Percentiles rank a stretch among this genome's conserved stretches.
Evolutionary conservation across 2,113 vertebrate genomes (phyloP).

Genomic region (Lepus timidus): DNA sequence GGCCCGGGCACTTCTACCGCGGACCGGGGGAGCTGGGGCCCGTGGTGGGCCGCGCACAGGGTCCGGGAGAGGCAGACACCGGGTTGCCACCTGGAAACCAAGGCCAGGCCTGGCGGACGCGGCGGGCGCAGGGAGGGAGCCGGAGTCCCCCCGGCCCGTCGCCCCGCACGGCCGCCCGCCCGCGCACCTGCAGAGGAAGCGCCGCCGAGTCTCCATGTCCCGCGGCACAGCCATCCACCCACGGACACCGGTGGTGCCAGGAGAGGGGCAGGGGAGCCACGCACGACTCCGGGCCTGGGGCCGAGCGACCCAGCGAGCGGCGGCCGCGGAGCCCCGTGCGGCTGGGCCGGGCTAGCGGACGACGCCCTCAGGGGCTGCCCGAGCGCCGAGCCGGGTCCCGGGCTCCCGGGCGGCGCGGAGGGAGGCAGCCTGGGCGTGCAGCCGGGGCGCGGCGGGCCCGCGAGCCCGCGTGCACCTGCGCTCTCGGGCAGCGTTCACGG

Average conservation of each 20-base stretch:
- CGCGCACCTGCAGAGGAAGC: too few relatives aligned
- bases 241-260: not conserved
- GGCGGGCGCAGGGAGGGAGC: not conserved
- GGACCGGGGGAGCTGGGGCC: too few relatives aligned
- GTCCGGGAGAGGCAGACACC: too few relatives aligned
- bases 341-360: not conserved
- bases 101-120: not conserved
- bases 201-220: too few relatives aligned
- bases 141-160: not conserved
- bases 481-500: not conserved
- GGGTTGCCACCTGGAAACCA: not conserved
- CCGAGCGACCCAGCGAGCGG: not conserved
- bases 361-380: not conserved
- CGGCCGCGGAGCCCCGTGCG: too few relatives aligned
- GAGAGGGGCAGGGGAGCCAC: not conserved
- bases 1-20: too few relatives aligned
- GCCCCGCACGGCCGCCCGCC: rapidly evolving
- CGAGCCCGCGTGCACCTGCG: not conserved
- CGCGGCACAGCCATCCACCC: too few relatives aligned
- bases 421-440: not conserved
- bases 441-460: not conserved
- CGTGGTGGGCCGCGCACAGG: too few relatives aligned
- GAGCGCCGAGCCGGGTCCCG: rapidly evolving
- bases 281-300: not conserved
- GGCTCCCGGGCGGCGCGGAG: not conserved